Base-by-base conservation (phyloP, 2,113 vertebrate species). In the Hemiprocne comata region DNA sequence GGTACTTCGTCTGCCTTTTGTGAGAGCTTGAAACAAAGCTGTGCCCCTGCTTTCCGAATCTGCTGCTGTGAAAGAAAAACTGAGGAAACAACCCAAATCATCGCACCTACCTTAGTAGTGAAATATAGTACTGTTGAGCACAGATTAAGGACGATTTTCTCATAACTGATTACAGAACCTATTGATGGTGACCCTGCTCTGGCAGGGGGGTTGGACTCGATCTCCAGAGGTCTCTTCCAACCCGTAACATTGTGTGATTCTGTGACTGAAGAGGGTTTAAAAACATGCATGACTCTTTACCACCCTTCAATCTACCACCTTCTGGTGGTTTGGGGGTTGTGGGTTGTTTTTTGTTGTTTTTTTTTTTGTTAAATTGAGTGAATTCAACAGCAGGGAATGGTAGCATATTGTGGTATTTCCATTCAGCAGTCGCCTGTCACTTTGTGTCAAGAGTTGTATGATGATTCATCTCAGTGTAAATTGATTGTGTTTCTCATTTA, bases 41-140 rank as follows among this genome's bases (percentile, higher is more conserved):
- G 11, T 7, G 46, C 42, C 50, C 29, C 17, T 15, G 25, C 72
- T 28, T 13, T 7, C 44, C 33, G 1, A 0, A 5, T 3, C 13
- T 28, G 23, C 0, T 18, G 51, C 13, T 3, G 46, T 7, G 86
- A 14, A 6, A 7, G 54, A 9, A 38, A 33, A 51, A 11, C 44
- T 4, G 46, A n/a, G 13, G 57, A 11, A 57, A 40, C 36, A 55
- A 17, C 18, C 50, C 12, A 3, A 9, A 13, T 66, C 42, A 2
- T 26, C 8, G 18, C 31, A 5, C 13, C 3, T 38, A 19, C 85
- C 28, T 38, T 38, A 3, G 48, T 1, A 12, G 62, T 8, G 7
- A 67, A 44, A 23, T 76, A 6, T 3, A 5, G 48, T 24, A 1
- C 26, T 70, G 31, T 9, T 34, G 55, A 28, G 29, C 19, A 8